Conservation (phyloP, 2,888 invertebrate genomes). For the Drosophila villosipedis region DNA sequence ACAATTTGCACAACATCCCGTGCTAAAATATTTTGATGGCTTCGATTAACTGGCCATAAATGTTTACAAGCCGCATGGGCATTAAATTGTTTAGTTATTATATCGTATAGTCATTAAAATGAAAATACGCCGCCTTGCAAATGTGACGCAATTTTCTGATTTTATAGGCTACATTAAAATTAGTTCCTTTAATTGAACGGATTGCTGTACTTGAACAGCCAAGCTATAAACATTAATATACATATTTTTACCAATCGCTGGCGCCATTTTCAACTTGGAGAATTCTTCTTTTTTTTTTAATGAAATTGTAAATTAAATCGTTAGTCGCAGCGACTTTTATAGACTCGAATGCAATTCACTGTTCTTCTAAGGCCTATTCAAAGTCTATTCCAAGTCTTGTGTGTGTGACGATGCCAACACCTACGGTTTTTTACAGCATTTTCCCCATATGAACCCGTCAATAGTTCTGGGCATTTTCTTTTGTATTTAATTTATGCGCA, state of each 20-base stretch:
- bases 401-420: slow-evolving; percentile 64
- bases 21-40: slow-evolving; percentile 61
- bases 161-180: slow-evolving; percentile 38
- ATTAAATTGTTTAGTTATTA: slow-evolving; percentile 30
- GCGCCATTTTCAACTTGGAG: slow-evolving; percentile 58
- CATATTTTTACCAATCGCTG: slow-evolving; percentile 19
- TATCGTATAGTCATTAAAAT: slow-evolving; percentile 34
- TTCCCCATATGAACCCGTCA: slow-evolving; percentile 12
- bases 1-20: slow-evolving; percentile 14
- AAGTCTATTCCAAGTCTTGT: slow-evolving; percentile 16
- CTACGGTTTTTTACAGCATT: slow-evolving; percentile 61
- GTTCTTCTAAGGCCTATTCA: slow-evolving; percentile 4
- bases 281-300: slow-evolving; percentile 48
- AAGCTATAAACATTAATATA: slow-evolving; percentile 9
- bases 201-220: slow-evolving; percentile 9
- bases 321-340: slow-evolving; percentile 55
- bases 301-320: slow-evolving; percentile 70
- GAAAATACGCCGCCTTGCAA: slow-evolving; percentile 27
- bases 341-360: slow-evolving; percentile 27
- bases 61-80: slow-evolving; percentile 24
- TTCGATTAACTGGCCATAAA: slow-evolving; percentile 56
- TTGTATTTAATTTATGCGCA: slow-evolving; percentile 65
- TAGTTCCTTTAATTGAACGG: slow-evolving; percentile 30
- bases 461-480: slow-evolving; percentile 39
- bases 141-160: slow-evolving; percentile 35